phyloP scores from a whole-genome alignment of 2,113 vertebrate species.

The Daphoenositta chrysoptera region DNA sequence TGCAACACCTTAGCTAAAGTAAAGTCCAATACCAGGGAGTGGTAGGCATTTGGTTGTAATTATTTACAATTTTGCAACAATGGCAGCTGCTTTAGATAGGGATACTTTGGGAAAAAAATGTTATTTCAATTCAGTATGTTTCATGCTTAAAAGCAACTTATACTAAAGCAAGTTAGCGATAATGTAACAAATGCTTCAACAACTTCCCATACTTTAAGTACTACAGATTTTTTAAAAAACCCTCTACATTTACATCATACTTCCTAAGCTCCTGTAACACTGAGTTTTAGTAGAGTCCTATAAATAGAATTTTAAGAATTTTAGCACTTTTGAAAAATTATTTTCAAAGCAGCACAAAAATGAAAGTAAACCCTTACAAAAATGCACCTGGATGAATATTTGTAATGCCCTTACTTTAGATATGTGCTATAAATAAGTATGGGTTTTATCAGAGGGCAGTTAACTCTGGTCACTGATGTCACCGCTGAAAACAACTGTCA shows the following conservation, averaged over 20 bases:
- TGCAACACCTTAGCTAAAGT: constrained; percentile 4
- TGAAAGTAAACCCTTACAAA: background rate
- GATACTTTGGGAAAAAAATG: background rate
- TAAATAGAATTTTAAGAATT: background rate
- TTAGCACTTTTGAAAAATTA: background rate
- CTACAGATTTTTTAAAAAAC: background rate
- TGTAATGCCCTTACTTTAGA: background rate
- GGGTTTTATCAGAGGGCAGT: background rate
- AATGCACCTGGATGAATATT: background rate
- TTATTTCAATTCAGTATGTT: background rate
- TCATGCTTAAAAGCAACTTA: background rate
- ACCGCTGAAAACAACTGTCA: constrained; percentile 19
- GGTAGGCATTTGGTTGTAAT: background rate
- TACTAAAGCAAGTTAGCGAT: background rate
- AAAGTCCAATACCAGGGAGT: background rate
- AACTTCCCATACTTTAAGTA: background rate
- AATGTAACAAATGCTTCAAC: background rate
- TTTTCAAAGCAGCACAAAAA: background rate
- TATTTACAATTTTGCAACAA: background rate
- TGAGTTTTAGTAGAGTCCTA: background rate
- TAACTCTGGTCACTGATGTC: constrained; percentile 1
- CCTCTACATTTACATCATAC: background rate
- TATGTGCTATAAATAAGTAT: background rate
- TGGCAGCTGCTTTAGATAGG: background rate
- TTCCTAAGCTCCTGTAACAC: background rate